A percentile compares a stretch with the other conserved stretches of the same genome.
Conservation (phyloP, 2,797 vertebrate genomes). For the Ceryle rudis region DNA sequence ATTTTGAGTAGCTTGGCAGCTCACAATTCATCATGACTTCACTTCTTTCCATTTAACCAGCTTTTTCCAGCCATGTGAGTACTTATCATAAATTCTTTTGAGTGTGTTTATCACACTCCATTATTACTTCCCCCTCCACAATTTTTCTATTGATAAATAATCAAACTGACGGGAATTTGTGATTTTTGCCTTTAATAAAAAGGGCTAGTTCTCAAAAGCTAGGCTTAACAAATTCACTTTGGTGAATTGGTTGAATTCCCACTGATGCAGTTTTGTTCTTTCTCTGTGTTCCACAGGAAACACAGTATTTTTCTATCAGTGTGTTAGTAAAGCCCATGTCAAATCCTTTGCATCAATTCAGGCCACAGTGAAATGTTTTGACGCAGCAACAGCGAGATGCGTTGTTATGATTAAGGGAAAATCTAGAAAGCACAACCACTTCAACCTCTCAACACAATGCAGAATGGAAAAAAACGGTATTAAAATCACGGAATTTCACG, state of each 20-base stretch:
- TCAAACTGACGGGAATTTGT: neutral
- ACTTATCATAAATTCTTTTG: neutral
- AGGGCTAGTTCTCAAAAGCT: neutral
- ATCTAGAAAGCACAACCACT: neutral
- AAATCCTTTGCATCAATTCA: conserved; percentile 1
- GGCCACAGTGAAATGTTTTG: conserved; percentile 21
- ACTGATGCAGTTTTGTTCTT: neutral
- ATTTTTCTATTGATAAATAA: neutral
- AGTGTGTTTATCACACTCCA: neutral
- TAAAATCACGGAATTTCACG: neutral
- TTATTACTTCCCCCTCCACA: neutral
- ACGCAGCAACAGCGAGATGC: neutral
- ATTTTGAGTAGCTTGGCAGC: neutral
- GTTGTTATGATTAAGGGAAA: neutral
- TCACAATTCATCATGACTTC: neutral
- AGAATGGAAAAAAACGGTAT: neutral
- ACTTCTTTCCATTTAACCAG: neutral
- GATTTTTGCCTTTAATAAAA: neutral
- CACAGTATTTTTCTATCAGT: neutral
- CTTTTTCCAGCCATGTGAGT: neutral
- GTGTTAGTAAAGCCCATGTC: neutral
- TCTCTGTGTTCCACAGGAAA: neutral
- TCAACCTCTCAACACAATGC: neutral
- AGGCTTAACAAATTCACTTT: neutral
- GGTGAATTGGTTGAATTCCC: conserved; percentile 1